A percentile compares a stretch with the other conserved stretches of the same genome.
Evolutionary conservation across 2,113 vertebrate genomes (phyloP).

Genomic region (Dasypus novemcinctus): DNA sequence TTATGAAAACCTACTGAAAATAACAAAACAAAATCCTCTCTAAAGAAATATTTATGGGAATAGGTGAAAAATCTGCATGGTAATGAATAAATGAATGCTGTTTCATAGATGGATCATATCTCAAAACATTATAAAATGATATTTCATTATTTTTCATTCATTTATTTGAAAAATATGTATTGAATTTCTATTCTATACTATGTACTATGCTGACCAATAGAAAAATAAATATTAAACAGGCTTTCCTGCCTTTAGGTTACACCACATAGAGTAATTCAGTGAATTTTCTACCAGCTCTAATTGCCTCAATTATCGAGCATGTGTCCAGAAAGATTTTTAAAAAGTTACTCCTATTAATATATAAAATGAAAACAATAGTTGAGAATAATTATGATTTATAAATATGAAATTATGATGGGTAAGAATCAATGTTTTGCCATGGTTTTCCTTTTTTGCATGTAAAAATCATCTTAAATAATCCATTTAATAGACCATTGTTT

Average conservation of each 20-base stretch:
- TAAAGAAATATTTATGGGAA: not conserved
- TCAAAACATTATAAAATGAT: not conserved
- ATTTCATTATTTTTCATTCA: not conserved
- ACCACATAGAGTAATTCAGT: not conserved
- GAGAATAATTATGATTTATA: not conserved
- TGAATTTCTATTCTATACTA: too few species aligned
- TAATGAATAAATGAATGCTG: not conserved
- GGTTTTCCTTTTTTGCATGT: not conserved
- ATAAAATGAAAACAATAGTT: not conserved
- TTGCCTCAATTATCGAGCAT: not conserved
- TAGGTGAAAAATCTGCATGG: not conserved
- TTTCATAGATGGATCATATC: not conserved
- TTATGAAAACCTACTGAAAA: not conserved
- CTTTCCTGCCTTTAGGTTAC: not conserved
- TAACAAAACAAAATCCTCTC: not conserved
- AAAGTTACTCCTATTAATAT: not conserved
- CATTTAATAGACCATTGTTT: not conserved
- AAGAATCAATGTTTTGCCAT: not conserved
- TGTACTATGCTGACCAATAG: not conserved
- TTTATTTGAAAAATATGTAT: not conserved
- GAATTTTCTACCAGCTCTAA: not conserved
- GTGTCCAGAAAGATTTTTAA: not conserved
- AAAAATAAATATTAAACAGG: not conserved
- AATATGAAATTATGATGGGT: not conserved
- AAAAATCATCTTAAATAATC: not conserved